Evolutionary conservation across 2,888 invertebrate species (phyloP).

Genomic region (Drosophila formosana): DNA sequence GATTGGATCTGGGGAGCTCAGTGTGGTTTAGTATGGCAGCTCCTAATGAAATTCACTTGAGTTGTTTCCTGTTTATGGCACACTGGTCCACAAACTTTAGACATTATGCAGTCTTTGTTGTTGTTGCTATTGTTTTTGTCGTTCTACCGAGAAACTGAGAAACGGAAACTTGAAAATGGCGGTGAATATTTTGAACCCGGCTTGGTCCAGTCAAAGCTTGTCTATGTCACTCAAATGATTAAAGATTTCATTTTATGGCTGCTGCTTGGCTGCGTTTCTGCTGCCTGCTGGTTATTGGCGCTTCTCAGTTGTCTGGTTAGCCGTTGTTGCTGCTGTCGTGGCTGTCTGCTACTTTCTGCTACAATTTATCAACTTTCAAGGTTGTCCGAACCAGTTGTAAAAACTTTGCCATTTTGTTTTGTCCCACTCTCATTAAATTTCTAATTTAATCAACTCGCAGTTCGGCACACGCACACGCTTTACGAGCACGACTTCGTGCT

Average conservation of each 20-base stretch:
- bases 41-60: slow-evolving; percentile 72
- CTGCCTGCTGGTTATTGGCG: slow-evolving; percentile 12
- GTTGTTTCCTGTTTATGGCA: slow-evolving; percentile 70
- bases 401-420: slow-evolving; percentile 65
- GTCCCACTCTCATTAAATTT: slow-evolving; percentile 66
- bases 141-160: slow-evolving; percentile 5
- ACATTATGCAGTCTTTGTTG: slow-evolving; percentile 55
- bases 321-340: not conserved
- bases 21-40: slow-evolving; percentile 56
- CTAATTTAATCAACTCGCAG: slow-evolving; percentile 76
- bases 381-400: slow-evolving; percentile 69
- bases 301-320: slow-evolving; percentile 1
- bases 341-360: slow-evolving; percentile 64
- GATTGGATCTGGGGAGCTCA: slow-evolving; percentile 25
- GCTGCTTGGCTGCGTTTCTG: slow-evolving; percentile 49
- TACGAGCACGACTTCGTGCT: slow-evolving; percentile 1
- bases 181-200: slow-evolving; percentile 17
- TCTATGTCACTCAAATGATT: slow-evolving; percentile 79
- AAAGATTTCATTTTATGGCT: slow-evolving; percentile 77
- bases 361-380: slow-evolving; percentile 79
- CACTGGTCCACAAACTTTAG: slow-evolving; percentile 56
- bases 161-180: slow-evolving; percentile 22
- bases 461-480: slow-evolving; percentile 12
- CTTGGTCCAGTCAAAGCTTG: slow-evolving; percentile 44
- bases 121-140: slow-evolving; percentile 2